A percentile compares a stretch with the other conserved stretches of the same genome.
These are phyloP conservation scores for Nematopogon swammerdamellus DNA, from an alignment of 2,888 invertebrate species.

Conservation along the genomic window DNA sequence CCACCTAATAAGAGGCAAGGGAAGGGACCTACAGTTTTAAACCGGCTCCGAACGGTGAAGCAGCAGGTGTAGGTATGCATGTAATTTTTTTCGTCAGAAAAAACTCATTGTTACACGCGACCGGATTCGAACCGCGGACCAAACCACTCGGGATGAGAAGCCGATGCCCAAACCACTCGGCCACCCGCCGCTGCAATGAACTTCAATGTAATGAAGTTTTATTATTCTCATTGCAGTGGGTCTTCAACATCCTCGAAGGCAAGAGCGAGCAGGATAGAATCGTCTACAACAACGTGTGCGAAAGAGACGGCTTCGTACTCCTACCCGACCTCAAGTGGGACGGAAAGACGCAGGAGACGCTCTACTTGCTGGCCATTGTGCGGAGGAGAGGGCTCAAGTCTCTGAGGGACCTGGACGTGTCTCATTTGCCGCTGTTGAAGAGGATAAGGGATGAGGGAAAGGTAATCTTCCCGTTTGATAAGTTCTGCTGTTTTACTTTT, in stretches of 20 bases:
- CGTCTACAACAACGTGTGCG: constrained; percentile 64
- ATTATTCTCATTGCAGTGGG: constrained; percentile 71
- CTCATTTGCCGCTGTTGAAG: constrained; percentile 77
- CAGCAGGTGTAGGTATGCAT: too few species aligned
- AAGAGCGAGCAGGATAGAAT: constrained; percentile 88
- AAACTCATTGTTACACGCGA: too few species aligned
- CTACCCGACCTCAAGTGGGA: constrained; percentile 98
- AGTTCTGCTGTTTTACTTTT: neutral
- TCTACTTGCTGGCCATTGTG: constrained; percentile 84
- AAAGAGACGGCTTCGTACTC: constrained; percentile 80
- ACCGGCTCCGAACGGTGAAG: too few species aligned
- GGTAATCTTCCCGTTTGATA: too few species aligned
- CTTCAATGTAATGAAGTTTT: too few species aligned
- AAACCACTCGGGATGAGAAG: too few species aligned
- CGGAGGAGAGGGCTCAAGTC: constrained; percentile 73
- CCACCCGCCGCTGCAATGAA: too few species aligned
- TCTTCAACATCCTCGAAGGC: constrained; percentile 92
- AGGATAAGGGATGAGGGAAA: constrained; percentile 75
- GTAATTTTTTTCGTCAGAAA: too few species aligned
- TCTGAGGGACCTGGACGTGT: constrained; percentile 74
- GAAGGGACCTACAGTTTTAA: too few species aligned
- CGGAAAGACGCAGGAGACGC: constrained; percentile 65
- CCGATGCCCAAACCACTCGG: too few species aligned
- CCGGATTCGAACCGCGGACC: too few species aligned
- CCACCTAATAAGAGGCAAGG: too few species aligned